Evolutionary conservation across 2,113 vertebrate species (phyloP).

Genomic region (Sturnira hondurensis): DNA sequence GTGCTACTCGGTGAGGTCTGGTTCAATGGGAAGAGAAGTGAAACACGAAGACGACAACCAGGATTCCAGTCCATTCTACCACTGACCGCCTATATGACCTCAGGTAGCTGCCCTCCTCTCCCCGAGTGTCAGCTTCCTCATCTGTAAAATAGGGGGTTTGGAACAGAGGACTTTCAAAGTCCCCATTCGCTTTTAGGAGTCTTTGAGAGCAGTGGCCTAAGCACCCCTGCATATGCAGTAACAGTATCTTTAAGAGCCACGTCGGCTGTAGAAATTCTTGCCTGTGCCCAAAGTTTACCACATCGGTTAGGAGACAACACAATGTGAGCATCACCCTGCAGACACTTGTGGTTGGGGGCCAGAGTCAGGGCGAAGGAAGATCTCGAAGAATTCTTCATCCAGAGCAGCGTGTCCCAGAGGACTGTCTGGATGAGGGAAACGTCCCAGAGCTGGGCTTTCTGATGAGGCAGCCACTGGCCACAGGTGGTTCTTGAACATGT

Average conservation of each 20-base stretch:
- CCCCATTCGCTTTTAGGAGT: background rate
- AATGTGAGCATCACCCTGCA: background rate
- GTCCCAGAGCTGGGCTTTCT: background rate
- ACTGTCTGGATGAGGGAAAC: fast-evolving
- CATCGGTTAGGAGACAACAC: background rate
- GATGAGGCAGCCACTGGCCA: background rate
- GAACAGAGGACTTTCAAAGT: background rate
- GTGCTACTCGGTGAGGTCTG: background rate
- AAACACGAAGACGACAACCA: background rate
- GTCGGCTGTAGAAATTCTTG: background rate
- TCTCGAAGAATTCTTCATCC: background rate
- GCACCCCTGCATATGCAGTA: background rate
- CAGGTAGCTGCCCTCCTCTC: background rate
- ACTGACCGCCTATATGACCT: background rate
- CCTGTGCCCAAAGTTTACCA: background rate
- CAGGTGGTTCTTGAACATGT: background rate
- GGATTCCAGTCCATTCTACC: background rate
- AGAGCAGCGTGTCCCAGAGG: fast-evolving
- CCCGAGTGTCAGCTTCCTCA: background rate
- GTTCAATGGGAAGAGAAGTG: background rate
- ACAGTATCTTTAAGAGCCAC: background rate
- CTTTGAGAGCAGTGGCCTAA: background rate
- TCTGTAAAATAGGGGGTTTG: background rate
- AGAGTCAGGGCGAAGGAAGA: background rate
- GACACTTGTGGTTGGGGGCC: background rate